These are phyloP conservation scores for Palythoa grandis DNA, from an alignment of 92 coral and sea anemone species.

Conservation along the genomic window DNA sequence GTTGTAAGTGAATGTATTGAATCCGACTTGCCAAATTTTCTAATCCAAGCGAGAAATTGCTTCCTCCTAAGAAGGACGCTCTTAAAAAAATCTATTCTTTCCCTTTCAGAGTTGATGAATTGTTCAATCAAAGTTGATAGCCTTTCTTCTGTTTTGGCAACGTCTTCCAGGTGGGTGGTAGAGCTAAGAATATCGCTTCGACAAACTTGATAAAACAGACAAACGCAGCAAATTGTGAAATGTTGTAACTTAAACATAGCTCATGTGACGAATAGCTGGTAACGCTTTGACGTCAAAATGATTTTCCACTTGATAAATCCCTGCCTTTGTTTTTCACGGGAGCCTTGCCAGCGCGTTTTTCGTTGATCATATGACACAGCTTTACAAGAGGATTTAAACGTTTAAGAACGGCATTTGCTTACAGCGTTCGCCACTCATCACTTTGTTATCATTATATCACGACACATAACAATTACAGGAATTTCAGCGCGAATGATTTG, in stretches of 20 bases:
- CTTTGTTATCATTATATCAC: background rate
- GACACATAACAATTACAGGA: background rate
- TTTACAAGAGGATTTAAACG: background rate
- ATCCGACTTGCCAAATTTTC: background rate
- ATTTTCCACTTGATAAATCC: background rate
- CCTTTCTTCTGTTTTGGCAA: background rate
- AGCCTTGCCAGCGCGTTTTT: too few species aligned
- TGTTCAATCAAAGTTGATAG: background rate
- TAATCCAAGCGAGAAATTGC: background rate
- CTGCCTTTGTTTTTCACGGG: too few species aligned
- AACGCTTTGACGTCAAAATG: background rate
- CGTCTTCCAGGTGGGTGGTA: slow-evolving; percentile 23
- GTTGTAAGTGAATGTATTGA: background rate
- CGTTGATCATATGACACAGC: background rate
- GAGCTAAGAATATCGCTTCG: slow-evolving; percentile 11
- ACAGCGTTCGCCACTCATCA: background rate
- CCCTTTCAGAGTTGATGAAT: slow-evolving; percentile 24
- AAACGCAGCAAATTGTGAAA: background rate
- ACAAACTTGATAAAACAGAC: background rate
- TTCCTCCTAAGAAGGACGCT: background rate
- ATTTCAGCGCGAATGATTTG: background rate
- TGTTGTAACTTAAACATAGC: background rate
- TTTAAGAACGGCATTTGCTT: too few species aligned
- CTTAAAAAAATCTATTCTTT: background rate
- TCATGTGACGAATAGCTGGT: background rate